Evolutionary conservation across 2,888 invertebrate species (phyloP), one percentile per base, ranked within the genome.

Genomic region (Sepioteuthis lessoniana): DNA sequence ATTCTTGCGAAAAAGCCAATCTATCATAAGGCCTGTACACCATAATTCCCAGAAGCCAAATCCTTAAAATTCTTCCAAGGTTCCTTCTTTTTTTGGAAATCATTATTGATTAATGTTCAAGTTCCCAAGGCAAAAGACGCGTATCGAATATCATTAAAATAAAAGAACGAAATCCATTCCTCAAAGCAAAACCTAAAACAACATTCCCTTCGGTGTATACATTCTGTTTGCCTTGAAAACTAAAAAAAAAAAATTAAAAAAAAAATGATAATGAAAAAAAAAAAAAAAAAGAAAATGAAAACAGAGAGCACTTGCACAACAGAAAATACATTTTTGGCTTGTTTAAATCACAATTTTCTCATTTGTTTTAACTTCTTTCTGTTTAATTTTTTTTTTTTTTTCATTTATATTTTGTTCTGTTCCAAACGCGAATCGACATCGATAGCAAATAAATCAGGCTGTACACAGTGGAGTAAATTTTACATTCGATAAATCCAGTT

Each of bases 171-270:
- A 76, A 76, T 76, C 76, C 13, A 16, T 76, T 76, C 76, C 76
- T 76, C 76, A n/a, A 76, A 76, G 76, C 76, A 76, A 76, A 76
- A 76, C n/a, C n/a, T n/a, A 76, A 76, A 76, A 76, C n/a, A n/a
- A 76, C n/a, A 13, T 35, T n/a, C 76, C 76, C 76, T 76, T 76
- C n/a, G n/a, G 76, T 76, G 76, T 76, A n/a, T 76, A 76, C 76
- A 25, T 76, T 76, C 10, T 16, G 35, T 76, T 76, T 35, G 76
- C 76, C 35, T 76, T 76, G n/a, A 76, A n/a, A 76, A 76, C 1
- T 35, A n/a, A 76, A 76, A 16, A 35, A 35, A 35, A 16, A n/a
- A 76, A 76, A 76, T 4, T 16, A n/a, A n/a, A 76, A 19, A 1
- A 35, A 31, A 8, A 55, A 55, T 21, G 19, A 55, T 25, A 55